Conservation (phyloP, 2,888 invertebrate species). For the Aricia artaxerxes region DNA sequence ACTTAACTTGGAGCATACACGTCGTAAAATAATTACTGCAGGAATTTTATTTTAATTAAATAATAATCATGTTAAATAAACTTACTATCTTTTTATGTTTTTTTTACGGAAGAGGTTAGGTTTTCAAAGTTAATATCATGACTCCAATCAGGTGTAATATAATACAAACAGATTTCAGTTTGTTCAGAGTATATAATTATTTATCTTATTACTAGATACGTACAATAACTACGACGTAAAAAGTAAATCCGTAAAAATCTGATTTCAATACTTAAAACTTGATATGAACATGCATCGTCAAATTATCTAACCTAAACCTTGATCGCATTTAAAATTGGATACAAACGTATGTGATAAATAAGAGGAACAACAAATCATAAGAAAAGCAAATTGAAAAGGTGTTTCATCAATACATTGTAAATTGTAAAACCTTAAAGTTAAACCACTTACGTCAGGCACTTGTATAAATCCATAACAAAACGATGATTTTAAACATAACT, state of each 20-base stretch:
- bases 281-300: background rate
- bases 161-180: background rate
- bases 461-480: conserved; percentile 28
- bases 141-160: too few relatives aligned
- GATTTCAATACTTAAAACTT: background rate
- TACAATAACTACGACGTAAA: background rate
- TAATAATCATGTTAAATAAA: too few relatives aligned
- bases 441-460: conserved; percentile 26
- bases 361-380: conserved; percentile 13
- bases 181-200: background rate
- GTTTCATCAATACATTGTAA: conserved; percentile 30
- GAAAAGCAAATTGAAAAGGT: background rate
- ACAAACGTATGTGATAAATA: background rate
- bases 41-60: too few relatives aligned
- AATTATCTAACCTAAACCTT: conserved; percentile 13
- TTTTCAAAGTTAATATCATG: background rate
- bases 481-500: conserved; percentile 29
- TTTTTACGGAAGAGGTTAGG: background rate
- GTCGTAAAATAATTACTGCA: too few relatives aligned
- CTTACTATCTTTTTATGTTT: too few relatives aligned
- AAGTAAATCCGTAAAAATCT: background rate
- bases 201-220: background rate
- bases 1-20: too few relatives aligned
- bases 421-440: background rate
- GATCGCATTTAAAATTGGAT: background rate